These are phyloP conservation scores for Meandrusa payeni DNA, from an alignment of 2,888 invertebrate species.

Conservation along the genomic window DNA sequence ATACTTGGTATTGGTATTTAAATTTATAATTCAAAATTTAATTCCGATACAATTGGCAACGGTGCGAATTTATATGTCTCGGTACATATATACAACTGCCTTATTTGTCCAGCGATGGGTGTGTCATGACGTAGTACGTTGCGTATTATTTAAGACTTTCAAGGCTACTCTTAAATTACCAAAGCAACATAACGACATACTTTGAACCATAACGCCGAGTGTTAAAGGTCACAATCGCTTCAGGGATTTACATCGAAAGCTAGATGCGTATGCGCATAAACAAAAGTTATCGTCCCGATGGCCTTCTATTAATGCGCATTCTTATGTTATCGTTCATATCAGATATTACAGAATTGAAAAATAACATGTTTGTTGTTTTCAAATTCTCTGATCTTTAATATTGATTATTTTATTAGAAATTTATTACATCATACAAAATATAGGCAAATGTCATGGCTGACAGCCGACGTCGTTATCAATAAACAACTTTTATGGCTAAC, in stretches of 20 bases:
- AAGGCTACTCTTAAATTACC: constrained; percentile 56
- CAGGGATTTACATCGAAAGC: constrained; percentile 21
- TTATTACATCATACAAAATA: no score
- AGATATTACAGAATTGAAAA: constrained; percentile 39
- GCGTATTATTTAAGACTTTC: constrained; percentile 67
- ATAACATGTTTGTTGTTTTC: constrained; percentile 47
- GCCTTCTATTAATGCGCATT: constrained; percentile 54
- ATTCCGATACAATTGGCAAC: constrained; percentile 27
- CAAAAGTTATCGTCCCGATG: constrained; percentile 50
- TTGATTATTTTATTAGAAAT: no score
- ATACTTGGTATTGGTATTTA: no score
- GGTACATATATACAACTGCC: constrained; percentile 52
- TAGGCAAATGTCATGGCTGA: no score
- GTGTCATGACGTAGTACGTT: constrained; percentile 72
- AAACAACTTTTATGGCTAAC: no score
- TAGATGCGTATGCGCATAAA: constrained; percentile 41
- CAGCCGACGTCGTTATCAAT: no score
- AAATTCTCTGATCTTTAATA: no score
- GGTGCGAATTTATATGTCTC: constrained; percentile 28
- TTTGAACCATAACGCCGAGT: constrained; percentile 49
- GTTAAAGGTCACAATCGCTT: constrained; percentile 39
- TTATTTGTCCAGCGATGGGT: constrained; percentile 73
- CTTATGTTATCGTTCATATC: constrained; percentile 37
- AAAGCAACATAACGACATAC: constrained; percentile 43
- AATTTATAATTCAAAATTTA: no score